A percentile compares a stretch with the other conserved stretches of the same genome.
These are phyloP conservation scores for Capitulum mitella DNA, from an alignment of 2,888 invertebrate genomes.

Conservation along the genomic window DNA sequence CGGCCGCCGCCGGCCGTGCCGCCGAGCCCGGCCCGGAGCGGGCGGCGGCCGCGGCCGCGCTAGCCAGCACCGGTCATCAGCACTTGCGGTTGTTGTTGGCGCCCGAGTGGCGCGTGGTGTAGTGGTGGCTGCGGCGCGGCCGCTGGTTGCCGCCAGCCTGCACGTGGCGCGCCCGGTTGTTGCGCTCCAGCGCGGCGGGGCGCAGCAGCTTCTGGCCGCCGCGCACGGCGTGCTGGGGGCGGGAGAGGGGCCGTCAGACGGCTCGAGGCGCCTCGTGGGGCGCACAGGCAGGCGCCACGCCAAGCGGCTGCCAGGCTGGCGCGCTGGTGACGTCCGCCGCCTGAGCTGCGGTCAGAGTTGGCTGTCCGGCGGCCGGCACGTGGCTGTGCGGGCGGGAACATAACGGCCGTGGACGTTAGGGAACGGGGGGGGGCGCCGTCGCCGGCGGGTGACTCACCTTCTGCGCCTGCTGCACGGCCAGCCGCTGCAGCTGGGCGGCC, in stretches of 20 bases:
- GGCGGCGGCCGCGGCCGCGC: neutral
- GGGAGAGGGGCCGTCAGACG: neutral
- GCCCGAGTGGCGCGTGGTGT: conserved; percentile 48
- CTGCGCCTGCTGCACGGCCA: conserved; percentile 45
- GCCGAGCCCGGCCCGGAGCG: neutral
- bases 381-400: too few species aligned
- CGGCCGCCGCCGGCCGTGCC: neutral
- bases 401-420: neutral
- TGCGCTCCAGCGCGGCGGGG: conserved; percentile 45
- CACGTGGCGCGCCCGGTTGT: conserved; percentile 52
- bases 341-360: too few species aligned
- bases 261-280: neutral
- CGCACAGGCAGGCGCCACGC: too few species aligned
- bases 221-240: conserved; percentile 12
- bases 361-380: too few species aligned
- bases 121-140: conserved; percentile 42
- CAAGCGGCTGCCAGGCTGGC: too few species aligned
- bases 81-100: conserved; percentile 58
- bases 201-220: conserved; percentile 16
- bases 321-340: too few species aligned
- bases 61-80: conserved; percentile 38
- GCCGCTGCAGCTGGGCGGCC: conserved; percentile 42
- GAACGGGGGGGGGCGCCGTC: neutral
- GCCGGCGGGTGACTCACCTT: conserved; percentile 40
- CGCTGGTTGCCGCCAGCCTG: conserved; percentile 49